Evolutionary conservation across 1,140 invertebrate species (phyloP), one percentile per base, ranked within the genome.

Genomic region (fruit fly (Drosophila melanogaster)): DNA sequence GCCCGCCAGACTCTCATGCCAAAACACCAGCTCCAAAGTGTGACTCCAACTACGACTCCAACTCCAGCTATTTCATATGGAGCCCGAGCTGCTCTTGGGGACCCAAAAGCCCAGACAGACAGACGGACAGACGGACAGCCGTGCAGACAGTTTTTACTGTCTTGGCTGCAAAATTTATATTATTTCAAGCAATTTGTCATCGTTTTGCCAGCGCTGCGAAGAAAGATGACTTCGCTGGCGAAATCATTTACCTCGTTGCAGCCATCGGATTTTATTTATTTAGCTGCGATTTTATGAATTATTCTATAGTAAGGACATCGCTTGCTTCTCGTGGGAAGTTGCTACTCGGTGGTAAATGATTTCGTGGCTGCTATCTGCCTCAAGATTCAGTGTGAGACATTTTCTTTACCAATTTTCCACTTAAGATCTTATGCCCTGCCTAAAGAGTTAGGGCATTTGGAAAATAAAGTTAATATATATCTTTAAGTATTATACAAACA

Each of bases 151-250:
- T 89, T 87, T 70, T 87, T 77, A 87, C 83, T 89, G 83, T 79
- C 83, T 79, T 89, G 79, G 70, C 83, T 87, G 74, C 69, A 79
- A 87, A 87, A 87, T 87, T 87, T 87, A 87, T 87, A 87, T 89
- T 89, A 89, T 87, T 87, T 87, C 80, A 74, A 84, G 83, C 83
- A 87, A 87, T 87, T 87, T 87, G 83, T 87, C 83, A 87, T 87
- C 83, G 84, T 87, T 87, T 86, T 87, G 83, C 83, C 83, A 87
- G 81, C 60, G 35, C 15, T 40, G 61, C 49, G 17, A 70, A 87
- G 83, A 86, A 76, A 79, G 71, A 87, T 89, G 84, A 76, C 84
- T 79, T 61, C 57, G 65, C 66, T 87, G 79, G 35, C 17, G 26
- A 30, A 61, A 76, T 77, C 74, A 70, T 77, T 77, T 47, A 77